A percentile compares a stretch with the other conserved stretches of the same genome.
Evolutionary conservation across 2,797 vertebrate genomes (phyloP).

Genomic region (Semaprochilodus insignis): DNA sequence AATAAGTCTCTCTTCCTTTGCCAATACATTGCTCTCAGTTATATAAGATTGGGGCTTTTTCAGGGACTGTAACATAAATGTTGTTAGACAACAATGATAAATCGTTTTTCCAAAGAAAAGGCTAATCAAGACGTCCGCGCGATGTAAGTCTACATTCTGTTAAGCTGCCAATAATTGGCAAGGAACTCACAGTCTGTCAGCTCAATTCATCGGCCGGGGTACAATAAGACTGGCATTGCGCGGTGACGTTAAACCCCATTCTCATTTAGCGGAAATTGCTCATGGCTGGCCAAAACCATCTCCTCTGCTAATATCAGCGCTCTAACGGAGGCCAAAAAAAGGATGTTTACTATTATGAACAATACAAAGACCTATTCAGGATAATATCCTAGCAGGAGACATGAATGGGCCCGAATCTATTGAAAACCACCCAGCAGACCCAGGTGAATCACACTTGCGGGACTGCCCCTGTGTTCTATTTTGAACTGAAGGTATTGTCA

Average conservation of each 20-base stretch:
- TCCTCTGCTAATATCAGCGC: conserved; percentile 42
- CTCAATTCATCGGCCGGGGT: conserved; percentile 38
- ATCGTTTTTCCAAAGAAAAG: conserved; percentile 70
- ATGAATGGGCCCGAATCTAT: conserved; percentile 61
- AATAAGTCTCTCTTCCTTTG: conserved; percentile 73
- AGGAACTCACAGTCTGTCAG: conserved; percentile 32
- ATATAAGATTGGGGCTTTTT: conserved; percentile 75
- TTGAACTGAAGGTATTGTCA: conserved; percentile 57
- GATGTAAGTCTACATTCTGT: conserved; percentile 73
- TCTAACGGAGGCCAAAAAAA: conserved; percentile 27
- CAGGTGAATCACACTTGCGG: conserved; percentile 52
- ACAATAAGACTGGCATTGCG: conserved; percentile 38
- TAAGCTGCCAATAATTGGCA: conserved; percentile 63
- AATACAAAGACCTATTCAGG: conserved; percentile 42
- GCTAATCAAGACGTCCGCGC: conserved; percentile 74
- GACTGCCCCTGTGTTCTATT: conserved; percentile 59
- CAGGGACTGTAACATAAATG: conserved; percentile 53
- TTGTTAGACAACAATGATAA: conserved; percentile 71
- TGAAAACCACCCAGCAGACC: conserved; percentile 50
- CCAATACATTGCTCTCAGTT: conserved; percentile 73
- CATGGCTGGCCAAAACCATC: conserved; percentile 36
- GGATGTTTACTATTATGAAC: conserved; percentile 40
- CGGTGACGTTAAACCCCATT: conserved; percentile 31
- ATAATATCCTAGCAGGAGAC: conserved; percentile 64
- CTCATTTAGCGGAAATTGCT: conserved; percentile 37